phyloP scores from a whole-genome alignment of 2,797 vertebrate species.

The Dallia pectoralis region DNA sequence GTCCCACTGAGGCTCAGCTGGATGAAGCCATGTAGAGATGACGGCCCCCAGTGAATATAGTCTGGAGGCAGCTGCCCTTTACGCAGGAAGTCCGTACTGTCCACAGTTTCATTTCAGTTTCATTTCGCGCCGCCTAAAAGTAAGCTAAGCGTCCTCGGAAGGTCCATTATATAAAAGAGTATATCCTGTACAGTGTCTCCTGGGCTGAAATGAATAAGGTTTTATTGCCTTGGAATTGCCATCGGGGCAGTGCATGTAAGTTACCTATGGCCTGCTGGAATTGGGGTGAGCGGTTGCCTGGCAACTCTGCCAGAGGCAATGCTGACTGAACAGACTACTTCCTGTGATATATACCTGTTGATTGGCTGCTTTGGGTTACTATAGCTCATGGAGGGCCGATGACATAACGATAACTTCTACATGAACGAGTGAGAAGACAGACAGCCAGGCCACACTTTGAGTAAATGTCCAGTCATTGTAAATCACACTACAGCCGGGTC shows the following conservation, averaged over 20 bases:
- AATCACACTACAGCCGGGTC: not conserved
- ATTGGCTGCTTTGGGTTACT: constrained; percentile 9
- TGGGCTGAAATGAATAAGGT: constrained; percentile 1
- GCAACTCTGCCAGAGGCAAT: constrained; percentile 20
- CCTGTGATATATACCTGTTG: constrained; percentile 31
- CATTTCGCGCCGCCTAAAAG: not conserved
- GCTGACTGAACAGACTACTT: constrained; percentile 31
- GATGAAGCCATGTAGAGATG: constrained; percentile 12
- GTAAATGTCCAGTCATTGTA: not conserved
- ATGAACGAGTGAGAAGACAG: not conserved
- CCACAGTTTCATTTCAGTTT: constrained; percentile 16
- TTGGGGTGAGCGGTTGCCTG: not conserved
- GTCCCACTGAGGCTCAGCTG: not conserved
- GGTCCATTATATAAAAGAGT: not conserved
- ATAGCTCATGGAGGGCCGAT: not conserved
- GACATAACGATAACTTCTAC: not conserved
- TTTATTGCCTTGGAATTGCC: not conserved
- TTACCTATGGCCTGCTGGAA: constrained; percentile 32
- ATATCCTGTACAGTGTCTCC: not conserved
- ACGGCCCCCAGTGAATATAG: constrained; percentile 25
- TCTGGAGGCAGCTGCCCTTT: not conserved
- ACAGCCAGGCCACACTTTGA: not conserved
- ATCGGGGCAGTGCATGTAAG: constrained; percentile 24
- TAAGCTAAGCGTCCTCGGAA: not conserved
- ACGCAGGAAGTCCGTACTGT: not conserved